These are phyloP conservation scores for Podarcis raffonei DNA, from an alignment of 2,113 vertebrate species.

Conservation along the genomic window DNA sequence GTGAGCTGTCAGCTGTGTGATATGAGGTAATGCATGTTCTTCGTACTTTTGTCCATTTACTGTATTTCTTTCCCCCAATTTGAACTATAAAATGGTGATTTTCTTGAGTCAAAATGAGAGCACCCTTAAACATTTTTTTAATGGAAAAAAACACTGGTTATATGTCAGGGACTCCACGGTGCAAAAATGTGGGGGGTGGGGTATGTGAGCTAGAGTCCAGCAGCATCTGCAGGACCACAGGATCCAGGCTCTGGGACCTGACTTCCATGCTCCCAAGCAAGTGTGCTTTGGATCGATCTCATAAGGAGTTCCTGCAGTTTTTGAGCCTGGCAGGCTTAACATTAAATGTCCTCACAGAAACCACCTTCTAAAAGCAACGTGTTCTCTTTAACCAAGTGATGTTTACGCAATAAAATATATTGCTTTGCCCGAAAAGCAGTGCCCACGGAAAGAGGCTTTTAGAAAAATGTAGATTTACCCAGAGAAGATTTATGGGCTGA, in stretches of 20 bases:
- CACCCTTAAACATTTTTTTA: too few species aligned
- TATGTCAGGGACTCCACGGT: too few species aligned
- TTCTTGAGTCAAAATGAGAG: too few species aligned
- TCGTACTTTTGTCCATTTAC: too few species aligned
- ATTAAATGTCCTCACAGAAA: neutral
- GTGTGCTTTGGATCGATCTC: neutral
- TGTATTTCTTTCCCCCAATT: too few species aligned
- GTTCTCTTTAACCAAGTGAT: neutral
- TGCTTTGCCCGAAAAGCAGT: neutral
- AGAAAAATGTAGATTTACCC: conserved; percentile 10
- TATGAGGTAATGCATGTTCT: too few species aligned
- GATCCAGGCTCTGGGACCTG: neutral
- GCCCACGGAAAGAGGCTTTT: neutral
- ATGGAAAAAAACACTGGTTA: too few species aligned
- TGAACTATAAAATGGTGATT: too few species aligned
- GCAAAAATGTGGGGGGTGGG: too few species aligned
- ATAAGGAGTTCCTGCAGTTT: neutral
- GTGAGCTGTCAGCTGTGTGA: too few species aligned
- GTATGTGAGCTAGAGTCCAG: too few species aligned
- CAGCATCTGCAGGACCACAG: too few species aligned
- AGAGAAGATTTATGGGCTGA: neutral
- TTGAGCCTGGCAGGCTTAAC: neutral
- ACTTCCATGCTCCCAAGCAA: neutral
- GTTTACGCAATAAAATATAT: conserved; percentile 11
- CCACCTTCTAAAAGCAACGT: neutral